Evolutionary conservation across 2,113 vertebrate species (phyloP).

Genomic region (Sula dactylatra): DNA sequence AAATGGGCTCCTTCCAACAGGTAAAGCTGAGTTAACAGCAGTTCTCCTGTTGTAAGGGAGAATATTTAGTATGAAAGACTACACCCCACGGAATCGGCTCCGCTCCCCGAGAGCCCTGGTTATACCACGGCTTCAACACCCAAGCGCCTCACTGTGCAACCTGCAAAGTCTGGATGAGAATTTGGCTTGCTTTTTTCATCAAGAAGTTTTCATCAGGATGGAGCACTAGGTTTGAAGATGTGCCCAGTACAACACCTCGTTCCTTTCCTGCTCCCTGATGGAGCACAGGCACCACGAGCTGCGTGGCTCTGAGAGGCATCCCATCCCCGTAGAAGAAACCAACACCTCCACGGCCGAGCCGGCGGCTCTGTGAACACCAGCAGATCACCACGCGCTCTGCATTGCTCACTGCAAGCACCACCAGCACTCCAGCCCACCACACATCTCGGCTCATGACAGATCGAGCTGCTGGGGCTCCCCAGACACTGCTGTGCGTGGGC

Average conservation of each 20-base stretch:
- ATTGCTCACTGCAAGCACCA: accelerated
- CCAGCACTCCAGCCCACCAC: accelerated
- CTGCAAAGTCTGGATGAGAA: background rate
- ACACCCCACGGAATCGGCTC: background rate
- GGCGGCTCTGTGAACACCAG: background rate
- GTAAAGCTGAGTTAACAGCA: background rate
- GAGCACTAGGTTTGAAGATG: background rate
- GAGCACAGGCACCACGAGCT: background rate
- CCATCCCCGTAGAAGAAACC: background rate
- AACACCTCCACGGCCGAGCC: accelerated
- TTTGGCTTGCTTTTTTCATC: background rate
- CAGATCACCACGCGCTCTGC: background rate
- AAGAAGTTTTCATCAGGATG: background rate
- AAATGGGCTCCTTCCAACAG: background rate
- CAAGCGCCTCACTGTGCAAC: accelerated
- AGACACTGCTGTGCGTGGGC: background rate
- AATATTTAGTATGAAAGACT: no score
- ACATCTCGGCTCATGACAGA: accelerated
- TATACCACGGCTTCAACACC: background rate
- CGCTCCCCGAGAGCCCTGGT: background rate
- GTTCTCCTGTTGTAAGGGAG: background rate
- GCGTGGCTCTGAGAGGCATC: background rate
- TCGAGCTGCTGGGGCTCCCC: background rate
- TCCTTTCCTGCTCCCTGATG: background rate
- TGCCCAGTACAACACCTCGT: accelerated